Conservation (phyloP, 2,797 vertebrate species). For the Chromobotia macracanthus region DNA sequence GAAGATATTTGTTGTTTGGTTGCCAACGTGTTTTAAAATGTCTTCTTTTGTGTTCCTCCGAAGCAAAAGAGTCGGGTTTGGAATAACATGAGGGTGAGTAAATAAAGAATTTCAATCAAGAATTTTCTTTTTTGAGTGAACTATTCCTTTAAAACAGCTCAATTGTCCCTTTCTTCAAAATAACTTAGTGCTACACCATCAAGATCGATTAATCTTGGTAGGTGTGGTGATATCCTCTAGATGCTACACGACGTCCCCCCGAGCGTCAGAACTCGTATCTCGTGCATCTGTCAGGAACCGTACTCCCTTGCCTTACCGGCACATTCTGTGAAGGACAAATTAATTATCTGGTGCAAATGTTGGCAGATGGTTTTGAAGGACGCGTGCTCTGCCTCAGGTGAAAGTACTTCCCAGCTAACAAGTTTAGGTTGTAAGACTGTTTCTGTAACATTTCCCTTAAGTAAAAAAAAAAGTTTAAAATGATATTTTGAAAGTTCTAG, state of each 20-base stretch:
- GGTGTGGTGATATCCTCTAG: constrained; percentile 38
- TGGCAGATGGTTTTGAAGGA: constrained; percentile 75
- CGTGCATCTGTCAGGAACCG: constrained; percentile 52
- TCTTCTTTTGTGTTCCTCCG: too few relatives aligned
- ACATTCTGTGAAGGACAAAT: constrained; percentile 74
- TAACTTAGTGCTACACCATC: constrained; percentile 18
- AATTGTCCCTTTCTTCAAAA: constrained; percentile 1
- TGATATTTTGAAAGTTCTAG: too few relatives aligned
- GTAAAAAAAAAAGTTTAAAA: constrained; percentile 67
- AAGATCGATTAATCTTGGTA: constrained; percentile 39
- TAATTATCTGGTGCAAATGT: constrained; percentile 73
- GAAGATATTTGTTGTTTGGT: too few relatives aligned
- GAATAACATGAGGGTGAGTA: too few relatives aligned
- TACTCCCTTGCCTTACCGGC: constrained; percentile 39
- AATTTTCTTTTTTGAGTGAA: too few relatives aligned
- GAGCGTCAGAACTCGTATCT: constrained; percentile 3
- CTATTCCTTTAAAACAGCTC: too few relatives aligned
- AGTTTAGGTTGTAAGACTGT: too few relatives aligned
- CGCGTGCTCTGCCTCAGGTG: constrained; percentile 70
- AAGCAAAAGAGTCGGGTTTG: too few relatives aligned
- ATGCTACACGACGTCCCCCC: not conserved
- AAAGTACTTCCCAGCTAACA: not conserved
- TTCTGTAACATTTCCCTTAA: too few relatives aligned
- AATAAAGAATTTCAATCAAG: too few relatives aligned
- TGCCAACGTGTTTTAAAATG: too few relatives aligned